Evolutionary conservation across 2,888 invertebrate species (phyloP), one percentile per base, ranked within the genome.

Genomic region (Formica aserva): DNA sequence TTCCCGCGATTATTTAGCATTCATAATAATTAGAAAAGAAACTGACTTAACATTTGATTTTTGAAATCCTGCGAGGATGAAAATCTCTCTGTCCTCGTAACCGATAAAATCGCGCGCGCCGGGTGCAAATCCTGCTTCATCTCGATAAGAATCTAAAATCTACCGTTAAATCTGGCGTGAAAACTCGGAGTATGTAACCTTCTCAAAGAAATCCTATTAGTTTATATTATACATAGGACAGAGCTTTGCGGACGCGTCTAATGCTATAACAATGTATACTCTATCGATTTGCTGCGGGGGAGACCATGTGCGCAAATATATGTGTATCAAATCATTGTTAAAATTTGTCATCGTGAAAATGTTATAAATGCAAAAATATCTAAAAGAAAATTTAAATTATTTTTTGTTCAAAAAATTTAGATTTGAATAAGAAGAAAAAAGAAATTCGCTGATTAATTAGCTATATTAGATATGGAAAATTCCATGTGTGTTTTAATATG

Each of bases 151-250:
- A 92, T 88, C 83, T 76, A 52, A 84, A 76, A 78, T 82, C 75
- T 74, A 63, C 48, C 72, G 78, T 91, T 90, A 88, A 92, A 92
- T 92, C 91, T 88, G 82, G 85, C 91, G 87, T 92, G 87, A 92
- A 92, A 91, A 90, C 81, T 89, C 85, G 67, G 38, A 65, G 72
- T 82, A 6, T 35, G 86, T 83, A 84, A 86, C 76, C 67, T 62
- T 81, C 84, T 84, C 86, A 60, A 65, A 85, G 69, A 89, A 92
- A 92, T 92, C 92, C 91, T 91, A 92, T 92, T 92, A 91, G 85
- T 83, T 87, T 71, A 75, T 78, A 86, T 83, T 88, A 89, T 85
- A 87, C 72, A 86, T 69, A 82, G 76, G 67, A 81, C 81, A 87
- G 35, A 35, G 83, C 84, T 75, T 55, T 26, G 67, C 74, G 72